Evolutionary conservation across 2,113 vertebrate species (phyloP), one percentile per base, ranked within the genome.

Genomic region (Hypocryptadius cinnamomeus): DNA sequence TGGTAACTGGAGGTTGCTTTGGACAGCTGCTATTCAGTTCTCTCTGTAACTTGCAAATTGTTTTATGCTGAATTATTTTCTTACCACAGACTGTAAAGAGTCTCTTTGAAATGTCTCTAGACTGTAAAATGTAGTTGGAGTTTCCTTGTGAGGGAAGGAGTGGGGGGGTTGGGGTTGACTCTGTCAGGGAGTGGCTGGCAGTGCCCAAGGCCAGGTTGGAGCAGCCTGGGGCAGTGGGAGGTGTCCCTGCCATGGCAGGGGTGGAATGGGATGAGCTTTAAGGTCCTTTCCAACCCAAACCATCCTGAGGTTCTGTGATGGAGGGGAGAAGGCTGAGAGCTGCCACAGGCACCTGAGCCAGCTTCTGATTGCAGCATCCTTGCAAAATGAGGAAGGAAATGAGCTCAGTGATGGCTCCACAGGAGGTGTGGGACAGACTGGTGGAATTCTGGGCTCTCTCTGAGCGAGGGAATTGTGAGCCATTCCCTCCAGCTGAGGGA

Each of bases 1-100:
- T 63, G 42, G 42, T 71, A 85, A 88, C 79, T 96, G 95, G 87
- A 90, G 93, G 64, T 89, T 87, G 28, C 35, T 54, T 63, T 71
- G 79, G 79, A 70, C 76, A 85, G 85, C 90, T 93, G 37, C 57
- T 79, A 15, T 3, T 91, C 68, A 78, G 56, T 82, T 90, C 91
- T 84, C 87, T 87, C 85, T 87, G 51, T 87, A 89, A 83, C 56
- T 88, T 74, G 85, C 87, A 85, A 45, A 80, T 91, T 17, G 53
- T 56, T 95, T 92, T 70, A 35, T 65, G 70, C 48, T 60, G 70
- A 79, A 28, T 82, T 79, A 61, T 48, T 81, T 91, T 79, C 88
- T 72, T 77, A 69, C 56, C 44, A 47, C 63, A 33, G 42, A 72
- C 59, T 84, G 82, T 89, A 82, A 72, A 63, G 56, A 54, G 80